phyloP scores from a whole-genome alignment of 2,888 invertebrate species.

The Clepsis dumicolana region DNA sequence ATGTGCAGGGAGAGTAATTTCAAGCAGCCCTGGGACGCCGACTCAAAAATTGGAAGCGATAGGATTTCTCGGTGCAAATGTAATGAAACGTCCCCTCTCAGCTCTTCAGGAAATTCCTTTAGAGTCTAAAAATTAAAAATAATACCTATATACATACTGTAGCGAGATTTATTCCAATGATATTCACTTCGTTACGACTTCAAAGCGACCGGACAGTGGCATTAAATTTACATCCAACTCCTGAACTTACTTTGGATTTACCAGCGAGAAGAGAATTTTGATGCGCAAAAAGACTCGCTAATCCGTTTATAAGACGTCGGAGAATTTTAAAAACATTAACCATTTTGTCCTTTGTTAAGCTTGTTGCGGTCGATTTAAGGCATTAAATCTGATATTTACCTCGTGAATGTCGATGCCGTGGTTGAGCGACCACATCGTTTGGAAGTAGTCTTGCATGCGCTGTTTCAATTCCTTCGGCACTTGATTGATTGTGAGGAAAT shows the following conservation, averaged over 20 bases:
- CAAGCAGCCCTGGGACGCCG: conserved; percentile 97
- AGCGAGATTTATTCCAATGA: conserved; percentile 39
- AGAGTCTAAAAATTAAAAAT: conserved; percentile 89
- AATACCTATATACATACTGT: conserved; percentile 38
- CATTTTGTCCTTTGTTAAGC: conserved; percentile 32
- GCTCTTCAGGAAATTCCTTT: conserved; percentile 98
- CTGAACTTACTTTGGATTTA: conserved; percentile 37
- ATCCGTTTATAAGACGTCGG: conserved; percentile 40
- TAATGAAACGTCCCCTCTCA: conserved; percentile 97
- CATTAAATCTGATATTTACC: conserved; percentile 82
- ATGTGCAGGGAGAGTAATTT: conserved; percentile 97
- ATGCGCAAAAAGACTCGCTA: conserved; percentile 29
- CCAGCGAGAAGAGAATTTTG: conserved; percentile 27
- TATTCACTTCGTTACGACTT: conserved; percentile 44
- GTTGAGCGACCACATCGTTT: conserved; percentile 99
- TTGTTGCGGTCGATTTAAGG: neutral
- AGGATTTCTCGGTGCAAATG: conserved; percentile 98
- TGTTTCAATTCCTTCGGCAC: conserved; percentile 98
- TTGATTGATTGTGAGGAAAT: conserved; percentile 97
- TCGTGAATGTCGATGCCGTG: conserved; percentile 98
- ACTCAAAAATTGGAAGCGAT: conserved; percentile 97
- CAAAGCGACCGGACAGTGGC: conserved; percentile 45
- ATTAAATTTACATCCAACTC: conserved; percentile 47
- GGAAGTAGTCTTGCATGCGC: conserved; percentile 98
- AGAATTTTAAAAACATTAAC: conserved; percentile 33